Evolutionary conservation across 1,140 invertebrate species (phyloP), one percentile per base, ranked within the genome.

Genomic region (Branchinecta lindahli): DNA sequence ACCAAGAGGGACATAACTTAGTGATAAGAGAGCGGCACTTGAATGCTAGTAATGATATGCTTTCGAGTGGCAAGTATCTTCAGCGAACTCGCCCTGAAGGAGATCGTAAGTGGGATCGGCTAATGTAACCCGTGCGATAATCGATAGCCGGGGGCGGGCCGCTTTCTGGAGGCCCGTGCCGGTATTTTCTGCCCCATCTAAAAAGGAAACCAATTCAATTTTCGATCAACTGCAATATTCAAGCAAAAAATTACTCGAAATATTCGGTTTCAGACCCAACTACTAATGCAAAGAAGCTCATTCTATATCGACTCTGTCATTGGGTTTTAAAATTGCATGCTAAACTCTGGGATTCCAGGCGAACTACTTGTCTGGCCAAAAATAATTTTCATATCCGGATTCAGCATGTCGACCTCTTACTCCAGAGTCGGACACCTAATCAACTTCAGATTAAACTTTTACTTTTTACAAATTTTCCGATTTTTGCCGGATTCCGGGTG

Each of bases 81-180:
- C 86, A 91, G 84, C 89, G 83, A 76, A 91, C 88, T 76, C 88
- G 83, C 73, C 89, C 89, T 8, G 89, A 92, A 61, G 90, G 90
- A 75, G 90, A 93, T 68, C 91, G 84, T 75, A 93, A 83, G 80
- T 92, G 89, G 70, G 90, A 92, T 75, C 90, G 85, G 44, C 73
- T 74, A 77, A 93, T 92, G 80, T 92, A 91, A 71, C 91, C 91
- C 67, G 91, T 94, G 76, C 91, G 65, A 61, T 76, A 76, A 72
- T 77, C 77, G 52, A 77, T 75, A 83, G 84, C 76, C 78, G 82
- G 73, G 78, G 83, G 78, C 82, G 83, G 76, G 80, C 79, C 73
- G 84, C 86, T 75, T 85, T 84, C 72, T 84, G 80, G 74, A 82
- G 84, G 75, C 44, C 69, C 68, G 45, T 70, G 69, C 12, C 69